phyloP scores from a whole-genome alignment of 2,113 vertebrate species.

The Thamnaconus septentrionalis region DNA sequence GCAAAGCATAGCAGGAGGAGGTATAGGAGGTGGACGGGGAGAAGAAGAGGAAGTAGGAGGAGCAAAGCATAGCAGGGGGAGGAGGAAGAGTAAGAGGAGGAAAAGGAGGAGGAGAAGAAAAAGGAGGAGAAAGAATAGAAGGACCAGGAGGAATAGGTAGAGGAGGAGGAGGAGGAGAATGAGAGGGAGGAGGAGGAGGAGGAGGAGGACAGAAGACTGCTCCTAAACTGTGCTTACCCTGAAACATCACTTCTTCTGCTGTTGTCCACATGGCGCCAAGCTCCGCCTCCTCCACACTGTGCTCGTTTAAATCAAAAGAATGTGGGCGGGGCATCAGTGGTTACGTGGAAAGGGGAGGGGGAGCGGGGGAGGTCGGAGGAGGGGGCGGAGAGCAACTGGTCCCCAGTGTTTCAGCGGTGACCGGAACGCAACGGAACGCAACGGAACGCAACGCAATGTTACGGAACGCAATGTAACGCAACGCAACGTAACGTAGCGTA shows the following conservation, averaged over 20 bases:
- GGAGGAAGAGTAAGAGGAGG: no score
- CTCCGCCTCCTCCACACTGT: constrained; percentile 72
- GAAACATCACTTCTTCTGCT: constrained; percentile 75
- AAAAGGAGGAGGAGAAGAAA: constrained; percentile 24
- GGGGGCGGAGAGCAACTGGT: not conserved
- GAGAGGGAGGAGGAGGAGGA: constrained; percentile 54
- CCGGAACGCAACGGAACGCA: no score
- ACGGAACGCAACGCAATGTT: no score
- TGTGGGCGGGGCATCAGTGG: no score
- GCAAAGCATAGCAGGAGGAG: no score
- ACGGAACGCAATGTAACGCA: no score
- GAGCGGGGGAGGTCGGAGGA: constrained; percentile 50
- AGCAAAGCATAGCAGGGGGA: no score
- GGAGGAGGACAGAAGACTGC: constrained; percentile 68
- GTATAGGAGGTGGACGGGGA: no score
- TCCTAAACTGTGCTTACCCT: constrained; percentile 81
- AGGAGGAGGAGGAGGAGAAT: constrained; percentile 37
- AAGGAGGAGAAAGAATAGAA: constrained; percentile 51
- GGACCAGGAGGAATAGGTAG: constrained; percentile 7
- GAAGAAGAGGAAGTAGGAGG: no score
- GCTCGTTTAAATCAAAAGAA: constrained; percentile 70
- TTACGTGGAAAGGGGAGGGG: not conserved
- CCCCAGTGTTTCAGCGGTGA: no score
- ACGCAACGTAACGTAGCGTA: no score
- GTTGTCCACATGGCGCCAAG: constrained; percentile 61